Evolutionary conservation across 2,113 vertebrate genomes (phyloP), one percentile per base, ranked within the genome.

Genomic region (Cinclus mexicanus): DNA sequence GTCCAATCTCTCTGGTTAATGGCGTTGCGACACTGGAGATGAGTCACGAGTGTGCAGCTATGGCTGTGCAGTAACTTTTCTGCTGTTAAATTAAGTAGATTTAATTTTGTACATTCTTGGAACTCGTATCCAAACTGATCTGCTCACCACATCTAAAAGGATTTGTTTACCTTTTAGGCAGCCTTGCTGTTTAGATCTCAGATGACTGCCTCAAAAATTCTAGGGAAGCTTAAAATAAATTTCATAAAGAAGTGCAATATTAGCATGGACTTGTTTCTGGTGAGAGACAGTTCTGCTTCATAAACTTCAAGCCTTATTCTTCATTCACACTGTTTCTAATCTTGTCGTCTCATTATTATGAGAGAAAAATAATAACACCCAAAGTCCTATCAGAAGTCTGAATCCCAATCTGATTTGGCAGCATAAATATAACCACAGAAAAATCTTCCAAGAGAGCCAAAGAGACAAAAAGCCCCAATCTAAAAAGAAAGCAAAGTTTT

Each of bases 121-220:
- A 91, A 92, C 42, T 83, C 70, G 12, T 60, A 79, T 25, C 33
- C 35, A 80, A 10, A 69, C 70, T 83, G 63, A 93, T 93, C 70
- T 85, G n/a, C 75, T 70, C 41, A 80, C 68, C 74, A 75, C 65
- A 91, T 87, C 53, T 87, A 65, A 94, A 84, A 93, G 37, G 14
- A 39, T 74, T 80, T 92, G 37, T 83, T 95, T 94, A 88, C 59
- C 83, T 92, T 87, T 79, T 29, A 92, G 39, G 63, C 75, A 94
- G 14, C 55, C 64, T 74, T 68, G 29, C 10, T 87, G 16, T 29
- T 90, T 90, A 74, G 75, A 72, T 91, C 52, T 55, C 55, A 74
- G 57, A 68, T 42, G 35, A 69, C 22, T 49, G n/a, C 57, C 15
- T 87, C n/a, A 57, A 78, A 81, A 95, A 50, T 79, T 89, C 77